Base-by-base conservation (phyloP, 2,797 vertebrate species). In the Notamacropus eugenii region DNA sequence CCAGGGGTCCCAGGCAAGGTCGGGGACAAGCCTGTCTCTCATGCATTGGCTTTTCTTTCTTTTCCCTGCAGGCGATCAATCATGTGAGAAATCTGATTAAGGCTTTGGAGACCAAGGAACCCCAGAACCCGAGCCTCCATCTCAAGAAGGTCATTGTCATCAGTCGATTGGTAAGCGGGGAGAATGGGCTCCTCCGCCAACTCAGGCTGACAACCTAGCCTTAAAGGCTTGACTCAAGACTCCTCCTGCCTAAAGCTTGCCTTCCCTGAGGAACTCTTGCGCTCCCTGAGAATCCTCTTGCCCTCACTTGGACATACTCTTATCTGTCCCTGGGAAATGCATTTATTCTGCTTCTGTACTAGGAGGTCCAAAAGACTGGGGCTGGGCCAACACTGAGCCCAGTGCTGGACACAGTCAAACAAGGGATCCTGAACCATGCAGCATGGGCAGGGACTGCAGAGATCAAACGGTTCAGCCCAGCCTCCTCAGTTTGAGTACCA, bases 31-130 rank as follows among this genome's bases (percentile, higher is more conserved):
- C 28, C 29, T 4, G 0, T 28, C 1, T n/a, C n/a, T 46, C 28
- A 0, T 24, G 8, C 3, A 1, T 24, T 22, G 28, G 92, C 56
- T 62, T 8, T 40, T 92, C 82, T 90, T 6, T 95, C 94, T 91
- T 96, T 31, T 93, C 90, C 54, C 90, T 27, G 4, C 95, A 99
- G 99, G 98, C 98, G 16, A 96, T 97, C 1, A 93, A 97, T 29
- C 97, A 92, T 10, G 96, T 99, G 90, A 98, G 97, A 95, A 96
- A 98, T 90, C 97, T 99, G 91, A 98, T 99, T 87, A 97, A 95
- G 94, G 98, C 99, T 0, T 95, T 98, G 62, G 98, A 99, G 93
- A 97, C 92, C 0, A 97, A 95, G 19, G 99, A 99, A 62, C 99
- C 99, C 91, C 97, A 97, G 90, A 98, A 98, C 94, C 96, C 98